Percentiles rank a stretch among this genome's conserved stretches.
These are phyloP conservation scores for Chelonus formosanus DNA, from an alignment of 2,888 invertebrate species.

Conservation along the genomic window DNA sequence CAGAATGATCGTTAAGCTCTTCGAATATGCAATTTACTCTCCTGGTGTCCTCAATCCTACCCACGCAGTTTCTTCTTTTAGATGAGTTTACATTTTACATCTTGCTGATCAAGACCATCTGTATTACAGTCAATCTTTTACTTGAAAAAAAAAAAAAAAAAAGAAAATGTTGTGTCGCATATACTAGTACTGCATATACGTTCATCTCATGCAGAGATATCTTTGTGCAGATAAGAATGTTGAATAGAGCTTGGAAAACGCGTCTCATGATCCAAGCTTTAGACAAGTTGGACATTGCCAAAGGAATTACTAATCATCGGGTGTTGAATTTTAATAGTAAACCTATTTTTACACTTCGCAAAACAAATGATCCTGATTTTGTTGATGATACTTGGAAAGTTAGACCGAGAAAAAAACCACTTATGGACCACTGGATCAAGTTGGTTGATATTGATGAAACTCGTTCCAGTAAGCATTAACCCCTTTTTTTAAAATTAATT, in stretches of 20 bases:
- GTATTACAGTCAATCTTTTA: no score
- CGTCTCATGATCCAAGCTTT: slow-evolving; percentile 42
- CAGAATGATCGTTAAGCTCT: slow-evolving; percentile 35
- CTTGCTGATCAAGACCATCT: neutral
- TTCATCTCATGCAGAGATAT: slow-evolving; percentile 9
- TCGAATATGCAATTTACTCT: slow-evolving; percentile 27
- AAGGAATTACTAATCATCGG: slow-evolving; percentile 35
- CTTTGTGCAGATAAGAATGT: slow-evolving; percentile 32
- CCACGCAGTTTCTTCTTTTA: slow-evolving; percentile 22
- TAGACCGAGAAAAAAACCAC: slow-evolving; percentile 35
- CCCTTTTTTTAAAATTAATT: no score
- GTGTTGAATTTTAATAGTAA: slow-evolving; percentile 40
- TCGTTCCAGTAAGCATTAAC: no score
- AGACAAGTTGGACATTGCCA: slow-evolving; percentile 36
- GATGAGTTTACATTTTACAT: neutral
- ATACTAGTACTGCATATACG: neutral
- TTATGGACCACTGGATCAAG: slow-evolving; percentile 22
- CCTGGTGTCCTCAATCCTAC: slow-evolving; percentile 28
- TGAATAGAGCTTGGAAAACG: slow-evolving; percentile 40
- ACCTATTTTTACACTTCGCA: no score
- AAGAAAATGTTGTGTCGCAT: no score
- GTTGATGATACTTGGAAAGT: slow-evolving; percentile 30
- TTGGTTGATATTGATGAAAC: no score
- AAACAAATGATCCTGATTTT: neutral
- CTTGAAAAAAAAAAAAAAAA: no score